Conservation (phyloP, 2,113 vertebrate genomes). For the Micromys minutus region DNA sequence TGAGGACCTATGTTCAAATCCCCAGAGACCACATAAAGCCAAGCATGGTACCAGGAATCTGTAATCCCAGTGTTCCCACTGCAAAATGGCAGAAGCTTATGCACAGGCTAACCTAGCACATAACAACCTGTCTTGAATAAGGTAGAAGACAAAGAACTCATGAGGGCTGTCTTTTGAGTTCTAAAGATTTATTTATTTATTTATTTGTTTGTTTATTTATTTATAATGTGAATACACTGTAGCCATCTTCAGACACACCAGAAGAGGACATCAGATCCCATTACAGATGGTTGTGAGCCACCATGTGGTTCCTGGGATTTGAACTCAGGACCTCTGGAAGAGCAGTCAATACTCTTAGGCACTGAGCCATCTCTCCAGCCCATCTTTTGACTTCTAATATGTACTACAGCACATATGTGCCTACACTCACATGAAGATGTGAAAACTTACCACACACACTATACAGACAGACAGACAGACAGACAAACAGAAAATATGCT, state of each 20-base stretch:
- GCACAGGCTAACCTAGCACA: neutral
- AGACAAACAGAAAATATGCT: no score
- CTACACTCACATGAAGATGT: neutral
- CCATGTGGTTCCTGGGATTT: no score
- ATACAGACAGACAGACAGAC: neutral
- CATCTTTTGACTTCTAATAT: neutral
- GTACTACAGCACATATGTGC: neutral
- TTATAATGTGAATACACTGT: no score
- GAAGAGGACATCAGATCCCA: no score
- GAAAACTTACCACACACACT: neutral
- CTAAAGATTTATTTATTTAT: no score
- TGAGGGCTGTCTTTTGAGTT: neutral
- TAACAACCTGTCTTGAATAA: neutral
- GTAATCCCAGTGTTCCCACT: neutral
- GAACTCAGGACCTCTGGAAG: no score
- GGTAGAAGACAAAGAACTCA: neutral
- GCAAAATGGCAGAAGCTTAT: neutral
- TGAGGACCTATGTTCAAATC: neutral
- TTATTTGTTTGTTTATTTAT: no score
- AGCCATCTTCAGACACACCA: no score
- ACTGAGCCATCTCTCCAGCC: no score
- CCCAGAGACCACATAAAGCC: neutral
- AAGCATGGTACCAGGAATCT: neutral
- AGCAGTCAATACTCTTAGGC: no score
- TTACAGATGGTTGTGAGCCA: no score